Conservation (phyloP, 2,888 invertebrate genomes). For the Elegia similella region DNA sequence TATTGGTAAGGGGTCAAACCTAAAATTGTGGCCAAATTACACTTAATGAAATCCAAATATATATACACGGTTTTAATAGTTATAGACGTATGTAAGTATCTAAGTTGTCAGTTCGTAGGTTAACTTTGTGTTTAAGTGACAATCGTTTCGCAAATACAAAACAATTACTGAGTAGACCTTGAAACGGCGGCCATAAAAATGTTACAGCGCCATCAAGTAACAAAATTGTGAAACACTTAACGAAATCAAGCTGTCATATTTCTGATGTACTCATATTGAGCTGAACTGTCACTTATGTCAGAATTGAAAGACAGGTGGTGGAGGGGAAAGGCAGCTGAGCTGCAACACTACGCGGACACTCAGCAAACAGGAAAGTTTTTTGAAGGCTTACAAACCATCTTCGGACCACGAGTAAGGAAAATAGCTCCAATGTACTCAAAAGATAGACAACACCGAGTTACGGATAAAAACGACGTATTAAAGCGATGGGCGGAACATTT, state of each 20-base stretch:
- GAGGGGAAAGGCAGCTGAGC: no score
- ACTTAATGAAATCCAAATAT: constrained; percentile 78
- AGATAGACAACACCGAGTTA: no score
- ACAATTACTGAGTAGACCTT: background rate
- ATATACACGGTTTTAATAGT: constrained; percentile 76
- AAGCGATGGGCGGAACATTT: no score
- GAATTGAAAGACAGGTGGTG: no score
- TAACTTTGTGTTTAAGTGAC: constrained; percentile 20
- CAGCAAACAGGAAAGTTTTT: no score
- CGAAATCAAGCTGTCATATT: background rate
- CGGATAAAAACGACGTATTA: no score
- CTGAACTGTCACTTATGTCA: constrained; percentile 16
- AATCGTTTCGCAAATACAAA: background rate
- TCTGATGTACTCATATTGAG: background rate
- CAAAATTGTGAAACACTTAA: background rate
- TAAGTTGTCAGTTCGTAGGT: constrained; percentile 40
- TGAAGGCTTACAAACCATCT: no score
- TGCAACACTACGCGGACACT: no score
- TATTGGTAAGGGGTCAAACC: constrained; percentile 70
- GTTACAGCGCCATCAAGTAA: background rate
- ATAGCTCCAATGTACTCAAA: no score
- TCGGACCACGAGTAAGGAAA: no score
- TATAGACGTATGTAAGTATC: constrained; percentile 54
- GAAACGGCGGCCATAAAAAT: background rate
- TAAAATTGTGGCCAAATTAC: constrained; percentile 82